A percentile compares a stretch with the other conserved stretches of the same genome.
phyloP scores from a whole-genome alignment of 2,797 vertebrate genomes.

The Melanotaenia trifasciata region DNA sequence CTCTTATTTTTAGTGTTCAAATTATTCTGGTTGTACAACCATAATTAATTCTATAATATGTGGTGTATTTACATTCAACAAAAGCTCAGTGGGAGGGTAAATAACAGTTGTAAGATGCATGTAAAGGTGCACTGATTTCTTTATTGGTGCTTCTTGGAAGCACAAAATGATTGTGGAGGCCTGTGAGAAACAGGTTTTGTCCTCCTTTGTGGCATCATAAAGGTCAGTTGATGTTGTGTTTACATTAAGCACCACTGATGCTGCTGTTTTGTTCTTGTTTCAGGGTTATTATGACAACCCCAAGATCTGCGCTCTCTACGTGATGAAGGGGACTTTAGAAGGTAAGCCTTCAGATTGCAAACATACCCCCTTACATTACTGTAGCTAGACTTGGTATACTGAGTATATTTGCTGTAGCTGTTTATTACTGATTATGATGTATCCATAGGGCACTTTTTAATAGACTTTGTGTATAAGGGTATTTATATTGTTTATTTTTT shows the following conservation, averaged over 20 bases:
- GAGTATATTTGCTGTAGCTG: neutral
- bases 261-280: conserved; percentile 52
- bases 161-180: neutral
- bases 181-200: neutral
- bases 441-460: neutral
- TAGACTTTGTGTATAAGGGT: neutral
- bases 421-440: neutral
- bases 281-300: conserved; percentile 99
- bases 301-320: conserved; percentile 96
- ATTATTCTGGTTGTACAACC: too few species aligned
- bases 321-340: conserved; percentile 95
- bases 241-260: neutral
- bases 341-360: conserved; percentile 81
- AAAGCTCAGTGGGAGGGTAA: neutral
- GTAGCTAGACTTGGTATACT: neutral
- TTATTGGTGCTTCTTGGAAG: neutral
- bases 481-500: neutral
- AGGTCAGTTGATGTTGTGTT: neutral
- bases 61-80: neutral
- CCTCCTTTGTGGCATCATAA: neutral
- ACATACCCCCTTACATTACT: neutral
- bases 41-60: neutral
- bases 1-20: neutral
- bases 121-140: neutral
- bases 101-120: neutral